Base-by-base conservation (phyloP, 2,888 invertebrate species). In the Trissolcus brochymenae region DNA sequence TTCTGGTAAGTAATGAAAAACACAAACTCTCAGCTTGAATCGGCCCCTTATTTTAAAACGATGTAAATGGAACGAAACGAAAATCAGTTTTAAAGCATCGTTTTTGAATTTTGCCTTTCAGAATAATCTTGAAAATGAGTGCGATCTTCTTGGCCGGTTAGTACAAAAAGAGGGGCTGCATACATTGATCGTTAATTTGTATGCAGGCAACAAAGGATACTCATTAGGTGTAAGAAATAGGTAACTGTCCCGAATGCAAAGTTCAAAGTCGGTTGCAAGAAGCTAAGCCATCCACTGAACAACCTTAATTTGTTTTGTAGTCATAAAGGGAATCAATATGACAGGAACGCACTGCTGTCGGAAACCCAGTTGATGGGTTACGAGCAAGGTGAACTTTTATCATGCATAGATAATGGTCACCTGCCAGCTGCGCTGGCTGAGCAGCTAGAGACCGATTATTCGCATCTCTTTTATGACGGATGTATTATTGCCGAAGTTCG, bases 161-260 rank as follows among this genome's bases (percentile, higher is more conserved):
- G 93, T 97, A 87, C 93, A 94, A 87, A 92, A 93, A 86, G 96
- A 97, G 90, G 94, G 94, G 89, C 92, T 97, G 84, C 96, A 96
- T 89, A 96, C 96, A 81, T 91, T 98, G 87, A 94, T 97, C 85
- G 92, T 98, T 84, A 98, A 96, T 90, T 91, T 98, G 84, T 96
- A 97, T 90, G 95, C 96, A 76, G 96, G 95, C 68, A 96, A 96
- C 90, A 96, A 97, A 90, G 97, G 97, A 83, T 97, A 96, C 90
- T 95, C 96, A 78, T 89, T 94, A 82, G 89, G 90, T 92, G 83
- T 93, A 91, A 91, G 91, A 91, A 82, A 92, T 91, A 91, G 91
- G 92, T 84, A 91, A 49, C 51, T 16, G 21, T 35, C 17, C 17
- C 11, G 67, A 16, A 17, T 17, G 9, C 29, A 41, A 17, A 7